Percentiles rank a stretch among this genome's conserved stretches.
Evolutionary conservation across 1,140 invertebrate species (phyloP).

Genomic region (Drosophila persimilis): DNA sequence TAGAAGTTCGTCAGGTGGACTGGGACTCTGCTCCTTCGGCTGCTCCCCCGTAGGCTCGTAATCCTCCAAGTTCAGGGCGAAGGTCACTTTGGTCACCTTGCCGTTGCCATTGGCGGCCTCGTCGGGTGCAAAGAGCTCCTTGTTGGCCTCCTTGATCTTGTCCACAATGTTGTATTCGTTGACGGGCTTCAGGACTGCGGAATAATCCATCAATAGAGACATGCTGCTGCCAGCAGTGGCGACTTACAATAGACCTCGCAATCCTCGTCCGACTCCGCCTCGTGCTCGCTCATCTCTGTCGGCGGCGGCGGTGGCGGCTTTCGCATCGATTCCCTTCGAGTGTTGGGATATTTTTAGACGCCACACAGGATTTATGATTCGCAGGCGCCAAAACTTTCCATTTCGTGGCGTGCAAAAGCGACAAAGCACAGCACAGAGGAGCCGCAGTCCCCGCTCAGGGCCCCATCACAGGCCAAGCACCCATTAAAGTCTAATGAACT

Average conservation of each 20-base stretch:
- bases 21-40: slow-evolving; percentile 24
- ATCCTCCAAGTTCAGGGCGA: slow-evolving; percentile 72
- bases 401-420: slow-evolving; percentile 56
- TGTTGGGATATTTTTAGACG: slow-evolving; percentile 63
- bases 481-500: slow-evolving; percentile 78
- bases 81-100: slow-evolving; percentile 71
- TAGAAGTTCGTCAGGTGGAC: slow-evolving; percentile 61
- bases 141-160: slow-evolving; percentile 82
- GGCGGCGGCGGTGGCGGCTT: background rate
- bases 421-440: background rate
- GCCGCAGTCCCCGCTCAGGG: slow-evolving; percentile 21
- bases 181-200: slow-evolving; percentile 77
- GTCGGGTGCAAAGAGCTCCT: slow-evolving; percentile 66
- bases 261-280: slow-evolving; percentile 95
- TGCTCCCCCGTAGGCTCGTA: slow-evolving; percentile 59
- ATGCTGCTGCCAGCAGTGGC: slow-evolving; percentile 23
- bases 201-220: slow-evolving; percentile 65
- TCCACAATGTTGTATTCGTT: slow-evolving; percentile 83
- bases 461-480: slow-evolving; percentile 10
- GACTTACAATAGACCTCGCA: slow-evolving; percentile 88
- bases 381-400: slow-evolving; percentile 63
- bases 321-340: slow-evolving; percentile 42
- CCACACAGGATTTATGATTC: slow-evolving; percentile 52
- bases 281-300: slow-evolving; percentile 89
- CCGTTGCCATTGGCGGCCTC: slow-evolving; percentile 8